Conservation (phyloP, 2,797 vertebrate genomes). For the Falco novaeseelandiae region DNA sequence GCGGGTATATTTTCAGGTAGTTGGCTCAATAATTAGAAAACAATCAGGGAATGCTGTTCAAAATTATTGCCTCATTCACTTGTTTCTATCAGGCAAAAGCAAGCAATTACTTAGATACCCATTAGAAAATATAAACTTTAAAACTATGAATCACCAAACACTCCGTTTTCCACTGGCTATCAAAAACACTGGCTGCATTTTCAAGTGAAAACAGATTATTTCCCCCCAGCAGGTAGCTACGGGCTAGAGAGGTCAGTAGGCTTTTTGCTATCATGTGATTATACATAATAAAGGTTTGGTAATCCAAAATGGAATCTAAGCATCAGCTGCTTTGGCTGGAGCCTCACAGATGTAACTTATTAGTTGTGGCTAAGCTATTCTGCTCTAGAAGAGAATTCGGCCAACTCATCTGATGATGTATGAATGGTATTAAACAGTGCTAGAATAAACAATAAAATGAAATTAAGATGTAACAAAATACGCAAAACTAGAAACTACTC, state of each 20-base stretch:
- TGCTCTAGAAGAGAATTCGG: neutral
- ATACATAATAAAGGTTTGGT: neutral
- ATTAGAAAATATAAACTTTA: neutral
- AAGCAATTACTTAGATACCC: neutral
- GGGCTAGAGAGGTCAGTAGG: neutral
- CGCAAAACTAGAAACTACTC: neutral
- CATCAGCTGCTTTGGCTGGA: neutral
- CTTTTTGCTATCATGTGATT: neutral
- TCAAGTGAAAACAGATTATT: neutral
- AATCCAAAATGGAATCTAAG: neutral
- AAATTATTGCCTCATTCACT: neutral
- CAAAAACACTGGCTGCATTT: neutral
- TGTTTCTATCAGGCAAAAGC: neutral
- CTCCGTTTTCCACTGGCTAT: neutral
- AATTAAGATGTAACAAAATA: neutral
- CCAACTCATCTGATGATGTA: fast-evolving
- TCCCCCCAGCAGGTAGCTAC: neutral
- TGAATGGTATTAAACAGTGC: neutral
- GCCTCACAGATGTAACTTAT: neutral
- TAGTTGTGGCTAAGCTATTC: neutral
- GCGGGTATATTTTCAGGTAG: neutral
- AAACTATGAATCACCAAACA: neutral
- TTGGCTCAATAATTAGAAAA: neutral
- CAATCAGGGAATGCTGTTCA: neutral
- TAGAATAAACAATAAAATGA: neutral